Percentiles rank a stretch among this genome's conserved stretches.
phyloP scores from a whole-genome alignment of 2,113 vertebrate species.

The Strix aluco region DNA sequence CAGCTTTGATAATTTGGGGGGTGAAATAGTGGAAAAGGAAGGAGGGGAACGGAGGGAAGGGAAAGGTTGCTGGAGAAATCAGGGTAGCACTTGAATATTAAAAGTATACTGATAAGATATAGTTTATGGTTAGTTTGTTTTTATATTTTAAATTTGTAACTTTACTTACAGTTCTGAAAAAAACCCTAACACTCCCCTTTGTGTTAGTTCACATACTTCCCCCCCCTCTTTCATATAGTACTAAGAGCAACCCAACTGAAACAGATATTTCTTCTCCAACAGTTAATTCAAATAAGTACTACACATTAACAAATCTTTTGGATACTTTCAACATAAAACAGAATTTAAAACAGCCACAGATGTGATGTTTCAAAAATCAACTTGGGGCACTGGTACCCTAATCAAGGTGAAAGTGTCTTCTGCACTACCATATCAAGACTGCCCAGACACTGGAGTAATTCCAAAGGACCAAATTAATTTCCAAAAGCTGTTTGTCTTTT shows the following conservation, averaged over 20 bases:
- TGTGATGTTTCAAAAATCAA: background rate
- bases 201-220: background rate
- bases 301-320: background rate
- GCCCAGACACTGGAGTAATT: background rate
- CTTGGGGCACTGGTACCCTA: background rate
- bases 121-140: background rate
- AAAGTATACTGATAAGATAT: background rate
- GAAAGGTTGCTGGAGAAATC: background rate
- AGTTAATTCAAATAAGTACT: background rate
- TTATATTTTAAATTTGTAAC: background rate
- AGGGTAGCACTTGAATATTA: background rate
- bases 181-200: background rate
- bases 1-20: background rate
- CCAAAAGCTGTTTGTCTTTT: background rate
- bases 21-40: background rate
- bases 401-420: background rate
- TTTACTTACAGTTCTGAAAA: background rate
- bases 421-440: background rate
- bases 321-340: background rate
- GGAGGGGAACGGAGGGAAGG: background rate
- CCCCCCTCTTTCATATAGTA: background rate
- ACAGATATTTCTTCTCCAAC: background rate
- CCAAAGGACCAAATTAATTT: background rate
- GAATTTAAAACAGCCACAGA: background rate
- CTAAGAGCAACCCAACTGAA: background rate